Base-by-base conservation (phyloP, 2,888 invertebrate species). In the Aspidiotus rigidus region DNA sequence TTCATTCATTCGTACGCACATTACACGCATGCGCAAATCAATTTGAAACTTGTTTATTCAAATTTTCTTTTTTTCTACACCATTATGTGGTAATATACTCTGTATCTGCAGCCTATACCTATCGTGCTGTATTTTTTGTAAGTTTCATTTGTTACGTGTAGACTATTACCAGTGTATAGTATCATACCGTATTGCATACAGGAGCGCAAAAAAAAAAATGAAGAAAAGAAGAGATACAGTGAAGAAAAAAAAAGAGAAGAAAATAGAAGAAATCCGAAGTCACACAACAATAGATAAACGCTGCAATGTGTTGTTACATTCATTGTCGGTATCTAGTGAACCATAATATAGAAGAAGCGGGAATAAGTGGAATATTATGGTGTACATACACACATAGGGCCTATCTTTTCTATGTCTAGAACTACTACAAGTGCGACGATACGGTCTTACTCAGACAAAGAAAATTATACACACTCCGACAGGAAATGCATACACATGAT, bases 281-380 rank as follows among this genome's bases (percentile, higher is more conserved):
- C 66, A 66, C 59, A 66, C 66, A 66, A 66, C 66, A 66, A 66
- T 66, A 66, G 66, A 44, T 66, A 66, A 66, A 66, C 56, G 66
- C 57, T 59, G 42, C 66, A 55, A 66, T 66, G 66, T 66, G 66
- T 66, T 66, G 66, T 66, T 66, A 66, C 66, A 66, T 66, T 66
- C 66, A 66, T 66, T 66, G 66, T 66, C 66, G 66, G 66, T 66
- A 66, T 59, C 66, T 66, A 66, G 66, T 66, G 56, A 66, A 66
- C 66, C 66, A 66, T 66, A 28, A 28, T 28, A 66, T 44, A 64
- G 41, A 66, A 57, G 56, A 55, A 44, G 66, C 56, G 56, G 57
- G 57, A 56, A 66, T 66, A 66, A 66, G 66, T 66, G 56, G 66
- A 41, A 66, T 66, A 66, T 62, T 42, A 62, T 62, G 28, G 28